phyloP scores from a whole-genome alignment of 2,113 vertebrate genomes.

The Vidua macroura region DNA sequence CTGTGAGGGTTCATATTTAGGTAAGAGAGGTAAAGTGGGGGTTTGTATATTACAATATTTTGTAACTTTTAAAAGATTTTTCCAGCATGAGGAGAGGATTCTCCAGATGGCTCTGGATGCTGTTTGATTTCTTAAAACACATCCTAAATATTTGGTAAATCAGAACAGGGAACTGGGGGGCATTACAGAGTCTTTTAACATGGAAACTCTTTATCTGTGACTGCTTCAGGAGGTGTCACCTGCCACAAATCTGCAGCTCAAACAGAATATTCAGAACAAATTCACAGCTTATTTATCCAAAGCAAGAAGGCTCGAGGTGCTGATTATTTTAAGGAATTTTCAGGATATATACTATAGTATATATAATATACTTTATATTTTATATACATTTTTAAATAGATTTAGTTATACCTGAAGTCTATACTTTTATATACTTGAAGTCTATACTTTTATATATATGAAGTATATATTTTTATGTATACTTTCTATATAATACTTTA shows the following conservation, averaged over 20 bases:
- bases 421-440: no score
- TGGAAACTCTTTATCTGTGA: rapidly evolving
- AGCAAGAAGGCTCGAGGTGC: background rate
- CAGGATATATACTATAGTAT: background rate
- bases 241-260: background rate
- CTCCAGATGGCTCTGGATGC: background rate
- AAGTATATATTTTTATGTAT: no score
- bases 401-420: no score
- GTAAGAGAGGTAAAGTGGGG: background rate
- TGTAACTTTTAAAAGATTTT: background rate
- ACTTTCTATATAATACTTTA: no score
- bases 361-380: no score
- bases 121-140: background rate
- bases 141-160: background rate
- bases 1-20: background rate
- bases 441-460: no score
- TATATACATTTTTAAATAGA: no score
- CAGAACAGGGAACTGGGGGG: background rate
- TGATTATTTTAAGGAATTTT: background rate
- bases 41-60: background rate
- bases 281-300: background rate
- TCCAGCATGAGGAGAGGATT: background rate
- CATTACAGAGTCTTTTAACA: background rate
- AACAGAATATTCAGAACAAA: background rate
- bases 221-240: background rate